Base-by-base conservation (phyloP, 1,140 invertebrate species). In the Microplitis mediator region DNA sequence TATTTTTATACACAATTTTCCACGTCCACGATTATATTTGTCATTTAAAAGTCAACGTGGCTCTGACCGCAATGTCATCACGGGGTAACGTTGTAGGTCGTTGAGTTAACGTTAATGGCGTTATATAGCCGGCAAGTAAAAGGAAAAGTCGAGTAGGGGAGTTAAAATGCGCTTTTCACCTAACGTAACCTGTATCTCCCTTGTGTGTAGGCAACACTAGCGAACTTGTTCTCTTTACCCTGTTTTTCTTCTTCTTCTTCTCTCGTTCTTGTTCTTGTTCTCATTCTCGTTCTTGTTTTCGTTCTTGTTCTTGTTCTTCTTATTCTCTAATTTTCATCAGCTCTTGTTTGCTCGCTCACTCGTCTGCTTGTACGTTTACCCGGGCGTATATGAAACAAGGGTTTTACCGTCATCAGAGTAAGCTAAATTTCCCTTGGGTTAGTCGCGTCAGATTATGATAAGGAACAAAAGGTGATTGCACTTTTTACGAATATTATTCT, bases 401-500 rank as follows among this genome's bases (percentile, higher is more conserved):
- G 74, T 78, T 79, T 80, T 78, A 76, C 79, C 39, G 39, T 45
- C 39, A 45, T 45, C 74, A 71, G 72, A 72, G 75, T 73, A 74
- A 71, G 79, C 74, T 78, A 78, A 82, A 82, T 82, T 81, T 82
- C 79, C 81, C 79, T 52, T 73, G 77, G 79, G 79, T 74, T 78
- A 72, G 51, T 66, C 74, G 73, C 68, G 65, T 68, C 68, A 76
- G 73, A 81, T 81, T 81, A 80, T 78, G 74, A 79, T 74, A 45
- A 45, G 39, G 62, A 71, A 71, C 76, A 62, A 77, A 81, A 72
- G 78, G 74, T 74, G 66, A 61, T 60, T 39, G 32, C 36, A 11
- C 13, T 50, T 62, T n/a, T 9, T 58, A 58, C 9, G 16, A 23
- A 34, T 9, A 58, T 9, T 58, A 23, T 31, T 58, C 0, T 23